These are phyloP conservation scores for Colistium nudipinnis DNA, from an alignment of 2,113 vertebrate genomes.

Conservation along the genomic window DNA sequence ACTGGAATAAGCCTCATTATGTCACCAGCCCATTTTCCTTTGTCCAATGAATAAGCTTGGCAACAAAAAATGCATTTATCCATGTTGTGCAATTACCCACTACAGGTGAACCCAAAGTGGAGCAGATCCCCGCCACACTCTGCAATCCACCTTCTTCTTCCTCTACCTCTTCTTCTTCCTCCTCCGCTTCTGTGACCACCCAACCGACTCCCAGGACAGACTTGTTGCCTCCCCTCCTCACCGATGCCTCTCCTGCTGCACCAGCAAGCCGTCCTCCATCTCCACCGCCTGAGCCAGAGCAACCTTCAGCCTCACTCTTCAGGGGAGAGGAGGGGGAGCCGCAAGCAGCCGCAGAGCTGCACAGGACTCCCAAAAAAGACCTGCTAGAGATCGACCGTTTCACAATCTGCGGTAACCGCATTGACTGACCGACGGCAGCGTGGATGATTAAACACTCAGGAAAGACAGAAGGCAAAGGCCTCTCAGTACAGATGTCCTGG, in stretches of 20 bases:
- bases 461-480: slow-evolving; percentile 28
- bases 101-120: slow-evolving; percentile 80
- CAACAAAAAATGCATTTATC: not conserved
- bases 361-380: slow-evolving; percentile 89
- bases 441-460: slow-evolving; percentile 59
- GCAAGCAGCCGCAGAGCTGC: slow-evolving; percentile 82
- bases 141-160: slow-evolving; percentile 17
- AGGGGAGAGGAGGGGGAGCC: slow-evolving; percentile 83
- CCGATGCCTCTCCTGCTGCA: not conserved
- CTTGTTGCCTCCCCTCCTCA: slow-evolving; percentile 21
- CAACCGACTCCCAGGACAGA: slow-evolving; percentile 86
- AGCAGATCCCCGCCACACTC: slow-evolving; percentile 41
- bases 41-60: not conserved
- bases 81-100: not conserved
- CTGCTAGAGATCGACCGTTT: slow-evolving; percentile 97
- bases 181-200: slow-evolving; percentile 83
- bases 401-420: slow-evolving; percentile 96
- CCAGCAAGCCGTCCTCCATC: slow-evolving; percentile 25
- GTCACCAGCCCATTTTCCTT: not conserved
- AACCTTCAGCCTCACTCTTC: slow-evolving; percentile 79
- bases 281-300: slow-evolving; percentile 66
- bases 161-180: slow-evolving; percentile 69
- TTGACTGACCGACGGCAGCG: slow-evolving; percentile 84
- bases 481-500: slow-evolving; percentile 7
- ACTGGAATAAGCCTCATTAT: too few species aligned